Percentiles rank a stretch among this genome's conserved stretches.
Conservation (phyloP, 2,888 invertebrate species). For the Micropterix aruncella region DNA sequence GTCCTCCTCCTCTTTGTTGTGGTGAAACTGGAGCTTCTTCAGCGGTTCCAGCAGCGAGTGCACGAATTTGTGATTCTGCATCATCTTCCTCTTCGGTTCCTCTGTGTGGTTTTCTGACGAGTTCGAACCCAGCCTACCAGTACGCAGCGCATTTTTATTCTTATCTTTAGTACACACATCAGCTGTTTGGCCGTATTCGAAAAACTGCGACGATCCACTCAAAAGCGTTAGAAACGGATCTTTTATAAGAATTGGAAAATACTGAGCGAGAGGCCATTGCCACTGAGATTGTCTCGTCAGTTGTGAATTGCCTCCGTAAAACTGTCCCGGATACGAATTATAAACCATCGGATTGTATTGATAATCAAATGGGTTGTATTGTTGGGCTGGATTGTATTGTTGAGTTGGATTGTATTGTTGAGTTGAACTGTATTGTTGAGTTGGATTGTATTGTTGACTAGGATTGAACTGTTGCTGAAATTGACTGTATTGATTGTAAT, state of each 20-base stretch:
- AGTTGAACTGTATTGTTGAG: too few relatives aligned
- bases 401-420: too few relatives aligned
- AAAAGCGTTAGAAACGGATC: conserved; percentile 39
- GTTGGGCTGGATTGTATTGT: too few relatives aligned
- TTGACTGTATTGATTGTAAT: too few relatives aligned
- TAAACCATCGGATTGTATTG: too few relatives aligned
- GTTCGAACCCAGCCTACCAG: not conserved
- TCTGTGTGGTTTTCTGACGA: not conserved
- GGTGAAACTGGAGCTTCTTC: conserved; percentile 3
- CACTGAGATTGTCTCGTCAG: conserved; percentile 8
- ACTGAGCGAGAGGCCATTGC: conserved; percentile 35
- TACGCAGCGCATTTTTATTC: too few relatives aligned
- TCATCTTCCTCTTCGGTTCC: not conserved
- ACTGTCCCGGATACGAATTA: too few relatives aligned
- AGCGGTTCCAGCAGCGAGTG: not conserved
- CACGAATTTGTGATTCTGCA: not conserved
- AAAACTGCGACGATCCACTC: conserved; percentile 36
- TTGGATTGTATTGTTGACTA: too few relatives aligned
- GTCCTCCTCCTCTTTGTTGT: not conserved
- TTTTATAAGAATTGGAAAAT: conserved; percentile 41
- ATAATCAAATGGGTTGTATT: too few relatives aligned
- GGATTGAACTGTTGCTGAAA: too few relatives aligned
- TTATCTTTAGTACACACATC: conserved; percentile 29
- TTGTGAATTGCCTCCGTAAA: too few relatives aligned
- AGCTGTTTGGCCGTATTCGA: conserved; percentile 43